Conservation (phyloP, 2,113 vertebrate species). For the Amia ocellicauda region DNA sequence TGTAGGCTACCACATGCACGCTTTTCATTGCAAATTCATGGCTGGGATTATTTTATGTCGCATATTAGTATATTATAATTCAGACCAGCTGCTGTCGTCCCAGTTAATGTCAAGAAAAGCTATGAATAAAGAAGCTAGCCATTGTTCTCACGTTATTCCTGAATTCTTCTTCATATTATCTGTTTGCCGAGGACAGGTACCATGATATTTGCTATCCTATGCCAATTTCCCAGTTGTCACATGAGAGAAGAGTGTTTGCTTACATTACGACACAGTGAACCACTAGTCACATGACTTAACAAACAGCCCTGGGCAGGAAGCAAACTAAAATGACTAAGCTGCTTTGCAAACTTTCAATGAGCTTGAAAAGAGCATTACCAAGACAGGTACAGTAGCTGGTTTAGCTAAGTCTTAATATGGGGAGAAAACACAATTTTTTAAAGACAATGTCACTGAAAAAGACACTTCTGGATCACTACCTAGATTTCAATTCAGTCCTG, state of each 20-base stretch:
- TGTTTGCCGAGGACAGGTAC: background rate
- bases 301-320: no score
- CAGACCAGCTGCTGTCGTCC: constrained; percentile 1
- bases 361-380: background rate
- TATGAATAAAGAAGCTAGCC: background rate
- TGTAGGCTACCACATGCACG: background rate
- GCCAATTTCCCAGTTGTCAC: constrained; percentile 1
- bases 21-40: background rate
- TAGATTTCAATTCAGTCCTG: no score
- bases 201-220: no score
- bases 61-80: background rate
- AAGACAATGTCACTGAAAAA: no score
- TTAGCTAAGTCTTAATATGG: no score
- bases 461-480: no score
- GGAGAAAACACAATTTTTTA: no score
- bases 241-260: background rate
- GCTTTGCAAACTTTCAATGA: background rate
- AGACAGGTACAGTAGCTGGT: background rate
- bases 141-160: background rate
- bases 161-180: background rate
- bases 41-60: background rate
- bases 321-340: background rate
- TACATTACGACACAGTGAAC: no score
- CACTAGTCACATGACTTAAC: no score
- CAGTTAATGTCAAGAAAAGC: background rate